phyloP scores from a whole-genome alignment of 2,797 vertebrate species.

The Okamejei kenojei region DNA sequence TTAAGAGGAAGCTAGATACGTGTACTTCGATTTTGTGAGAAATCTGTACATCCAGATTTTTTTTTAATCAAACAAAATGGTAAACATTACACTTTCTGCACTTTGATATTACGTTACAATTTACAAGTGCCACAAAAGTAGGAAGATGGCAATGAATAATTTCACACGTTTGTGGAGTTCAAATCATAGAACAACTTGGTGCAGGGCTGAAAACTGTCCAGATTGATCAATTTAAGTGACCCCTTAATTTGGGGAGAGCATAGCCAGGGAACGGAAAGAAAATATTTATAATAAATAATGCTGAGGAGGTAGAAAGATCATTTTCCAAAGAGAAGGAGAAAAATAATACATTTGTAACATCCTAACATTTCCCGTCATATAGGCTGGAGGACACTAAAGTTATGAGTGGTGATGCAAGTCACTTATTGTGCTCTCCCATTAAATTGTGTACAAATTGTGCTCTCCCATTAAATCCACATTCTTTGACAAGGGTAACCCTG shows the following conservation, averaged over 20 bases:
- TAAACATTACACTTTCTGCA: too few relatives aligned
- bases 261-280: not conserved
- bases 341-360: not conserved
- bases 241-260: not conserved
- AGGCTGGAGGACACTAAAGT: not conserved
- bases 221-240: not conserved
- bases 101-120: not conserved
- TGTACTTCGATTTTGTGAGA: not conserved
- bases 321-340: not conserved
- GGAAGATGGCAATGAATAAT: not conserved
- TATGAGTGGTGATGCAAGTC: not conserved
- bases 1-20: too few relatives aligned
- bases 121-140: not conserved
- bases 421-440: not conserved
- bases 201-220: not conserved
- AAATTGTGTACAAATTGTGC: not conserved
- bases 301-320: not conserved
- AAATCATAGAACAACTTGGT: not conserved
- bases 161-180: not conserved
- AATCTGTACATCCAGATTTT: not conserved
- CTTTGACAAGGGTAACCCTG: not conserved
- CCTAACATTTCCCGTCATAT: not conserved
- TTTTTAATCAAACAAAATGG: not conserved
- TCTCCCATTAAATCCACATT: not conserved
- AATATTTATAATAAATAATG: not conserved